Evolutionary conservation across 2,888 invertebrate species (phyloP).

Genomic region (Drosophila demipolita): DNA sequence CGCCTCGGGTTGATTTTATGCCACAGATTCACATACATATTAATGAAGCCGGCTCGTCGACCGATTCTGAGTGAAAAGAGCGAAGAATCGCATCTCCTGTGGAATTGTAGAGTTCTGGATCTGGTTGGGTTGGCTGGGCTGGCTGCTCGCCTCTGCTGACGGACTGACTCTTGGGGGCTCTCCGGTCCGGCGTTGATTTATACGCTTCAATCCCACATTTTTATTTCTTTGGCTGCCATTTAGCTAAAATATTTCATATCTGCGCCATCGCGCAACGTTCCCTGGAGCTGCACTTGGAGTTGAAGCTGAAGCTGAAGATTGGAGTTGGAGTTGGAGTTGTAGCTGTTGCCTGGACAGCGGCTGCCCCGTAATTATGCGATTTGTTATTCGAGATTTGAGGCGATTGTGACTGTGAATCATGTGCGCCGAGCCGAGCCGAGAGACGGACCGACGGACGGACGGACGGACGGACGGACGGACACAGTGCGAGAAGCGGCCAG

Average conservation of each 20-base stretch:
- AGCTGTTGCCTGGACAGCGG: conserved; percentile 64
- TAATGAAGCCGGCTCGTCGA: conserved; percentile 59
- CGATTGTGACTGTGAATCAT: conserved; percentile 84
- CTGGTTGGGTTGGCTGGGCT: not conserved
- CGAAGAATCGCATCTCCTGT: conserved; percentile 28
- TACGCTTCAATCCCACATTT: conserved; percentile 84
- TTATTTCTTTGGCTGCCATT: conserved; percentile 82
- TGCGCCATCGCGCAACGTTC: conserved; percentile 68
- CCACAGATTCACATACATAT: conserved; percentile 66
- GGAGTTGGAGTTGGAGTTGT: conserved; percentile 20
- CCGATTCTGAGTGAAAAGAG: conserved; percentile 18
- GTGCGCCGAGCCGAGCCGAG: conserved; percentile 35
- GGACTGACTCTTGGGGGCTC: conserved; percentile 25
- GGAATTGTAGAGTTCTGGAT: not conserved
- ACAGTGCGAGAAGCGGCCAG: conserved; percentile 11
- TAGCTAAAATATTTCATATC: conserved; percentile 83
- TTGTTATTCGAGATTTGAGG: conserved; percentile 84
- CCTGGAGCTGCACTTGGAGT: conserved; percentile 24
- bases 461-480: not conserved
- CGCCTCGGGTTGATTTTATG: conserved; percentile 77
- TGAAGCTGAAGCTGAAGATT: conserved; percentile 33
- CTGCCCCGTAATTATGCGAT: conserved; percentile 84
- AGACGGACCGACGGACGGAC: not conserved
- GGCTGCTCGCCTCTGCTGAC: conserved; percentile 4
- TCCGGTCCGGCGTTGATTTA: conserved; percentile 75